These are phyloP conservation scores for Agrochola macilenta DNA, from an alignment of 2,888 invertebrate genomes.

Conservation along the genomic window DNA sequence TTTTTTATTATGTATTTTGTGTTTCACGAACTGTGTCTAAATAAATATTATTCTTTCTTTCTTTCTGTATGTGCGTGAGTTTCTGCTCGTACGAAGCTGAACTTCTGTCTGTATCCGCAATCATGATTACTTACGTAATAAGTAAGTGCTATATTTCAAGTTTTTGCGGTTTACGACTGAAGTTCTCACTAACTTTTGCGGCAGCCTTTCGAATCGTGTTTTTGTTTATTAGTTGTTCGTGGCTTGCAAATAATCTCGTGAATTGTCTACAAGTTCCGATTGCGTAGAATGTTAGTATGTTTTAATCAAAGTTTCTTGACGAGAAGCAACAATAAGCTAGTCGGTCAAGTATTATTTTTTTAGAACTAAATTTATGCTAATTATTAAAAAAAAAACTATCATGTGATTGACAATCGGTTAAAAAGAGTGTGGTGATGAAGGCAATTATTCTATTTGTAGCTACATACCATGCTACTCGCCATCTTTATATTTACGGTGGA, in stretches of 20 bases:
- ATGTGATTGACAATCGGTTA: not conserved
- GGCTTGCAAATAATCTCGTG: constrained; percentile 44
- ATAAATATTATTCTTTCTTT: too few relatives aligned
- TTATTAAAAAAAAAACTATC: not conserved
- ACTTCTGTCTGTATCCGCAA: too few relatives aligned
- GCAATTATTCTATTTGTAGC: not conserved
- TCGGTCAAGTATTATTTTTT: too few relatives aligned
- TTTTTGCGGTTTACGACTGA: constrained; percentile 67
- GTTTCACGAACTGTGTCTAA: too few relatives aligned
- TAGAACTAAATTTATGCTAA: too few relatives aligned
- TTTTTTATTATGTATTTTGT: too few relatives aligned
- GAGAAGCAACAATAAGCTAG: not conserved
- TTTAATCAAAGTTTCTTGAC: not conserved
- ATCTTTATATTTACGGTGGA: not conserved
- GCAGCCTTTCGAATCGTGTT: constrained; percentile 63
- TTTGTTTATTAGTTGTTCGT: constrained; percentile 65
- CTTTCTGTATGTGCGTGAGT: not conserved
- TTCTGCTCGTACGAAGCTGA: not conserved
- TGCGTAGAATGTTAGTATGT: constrained; percentile 3
- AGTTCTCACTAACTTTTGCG: constrained; percentile 53
- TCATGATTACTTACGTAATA: constrained; percentile 50
- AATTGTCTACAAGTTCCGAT: constrained; percentile 5
- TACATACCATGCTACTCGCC: not conserved
- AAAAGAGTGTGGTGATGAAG: not conserved
- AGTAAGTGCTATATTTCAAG: constrained; percentile 58